These are phyloP conservation scores for Petroica traversi DNA, from an alignment of 2,113 vertebrate genomes.

Conservation along the genomic window DNA sequence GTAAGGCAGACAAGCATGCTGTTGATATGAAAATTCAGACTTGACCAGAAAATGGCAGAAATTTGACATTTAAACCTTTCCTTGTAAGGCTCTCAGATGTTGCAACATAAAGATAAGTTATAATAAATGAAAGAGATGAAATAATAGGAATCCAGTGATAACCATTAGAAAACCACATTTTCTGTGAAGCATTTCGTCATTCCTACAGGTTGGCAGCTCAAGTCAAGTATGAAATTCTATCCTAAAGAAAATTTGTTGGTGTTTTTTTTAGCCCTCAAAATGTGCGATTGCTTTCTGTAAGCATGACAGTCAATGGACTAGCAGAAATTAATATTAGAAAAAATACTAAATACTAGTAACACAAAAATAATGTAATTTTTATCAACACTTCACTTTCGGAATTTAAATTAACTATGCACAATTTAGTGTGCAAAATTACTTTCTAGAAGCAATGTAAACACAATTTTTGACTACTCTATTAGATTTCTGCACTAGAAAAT, in stretches of 20 bases:
- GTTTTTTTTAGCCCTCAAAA: not conserved
- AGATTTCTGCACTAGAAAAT: not conserved
- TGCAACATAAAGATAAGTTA: not conserved
- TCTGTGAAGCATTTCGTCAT: not conserved
- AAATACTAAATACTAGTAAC: not conserved
- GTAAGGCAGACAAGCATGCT: not conserved
- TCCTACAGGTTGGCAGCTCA: not conserved
- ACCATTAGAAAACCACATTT: not conserved
- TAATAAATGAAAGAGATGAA: not conserved
- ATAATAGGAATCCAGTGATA: not conserved
- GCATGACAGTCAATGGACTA: not conserved
- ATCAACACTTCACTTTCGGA: not conserved
- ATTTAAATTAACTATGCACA: not conserved
- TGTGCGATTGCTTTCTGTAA: not conserved
- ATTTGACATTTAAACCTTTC: not conserved
- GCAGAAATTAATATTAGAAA: not conserved
- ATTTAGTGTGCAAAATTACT: not conserved
- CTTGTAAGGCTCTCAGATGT: not conserved
- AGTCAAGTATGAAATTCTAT: not conserved
- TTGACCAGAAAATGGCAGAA: not conserved
- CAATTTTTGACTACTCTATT: not conserved
- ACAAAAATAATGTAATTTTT: not conserved
- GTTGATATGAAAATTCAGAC: not conserved
- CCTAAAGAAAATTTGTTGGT: not conserved
- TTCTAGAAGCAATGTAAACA: conserved; percentile 10